Base-by-base conservation (phyloP, 2,797 vertebrate species). In the Acanthopagrus latus region DNA sequence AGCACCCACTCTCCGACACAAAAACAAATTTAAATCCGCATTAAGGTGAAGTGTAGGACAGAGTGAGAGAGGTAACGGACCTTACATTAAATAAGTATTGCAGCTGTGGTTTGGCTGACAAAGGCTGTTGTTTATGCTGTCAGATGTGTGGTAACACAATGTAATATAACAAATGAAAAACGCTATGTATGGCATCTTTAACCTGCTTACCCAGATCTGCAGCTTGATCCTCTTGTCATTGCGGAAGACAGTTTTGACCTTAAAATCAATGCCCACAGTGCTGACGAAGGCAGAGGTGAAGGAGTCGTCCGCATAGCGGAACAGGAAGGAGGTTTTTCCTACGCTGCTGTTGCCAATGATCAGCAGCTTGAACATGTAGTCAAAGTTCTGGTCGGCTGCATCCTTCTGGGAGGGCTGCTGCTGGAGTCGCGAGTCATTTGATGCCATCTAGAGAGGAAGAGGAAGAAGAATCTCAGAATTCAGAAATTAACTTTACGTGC, bases 321-420 rank as follows among this genome's bases (percentile, higher is more conserved):
- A 99, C 59, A 99, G 94, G 89, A 99, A 98, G 13, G 97, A 98
- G 0, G 98, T 99, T 90, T 99, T 99, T 5, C 98, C 98, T 64
- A 99, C 98, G 7, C 98, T 99, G 96, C 98, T 99, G 91, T 99
- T 99, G 80, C 98, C 97, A 0, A 99, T 99, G 93, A 99, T 99
- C 80, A 99, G 96, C 86, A 99, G 91, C 82, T 99, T 99, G 90
- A 99, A 99, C 97, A 99, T 99, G 92, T 98, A 98, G 95, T 99
- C 98, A 66, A 99, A 99, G 95, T 99, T 99, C 94, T 98, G 98
- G 88, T 99, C 98, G 0, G 96, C 97, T 0, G 96, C 96, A 3
- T 98, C 97, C 86, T 97, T 97, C 64, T 95, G 94, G n/a, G 94
- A 89, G 4, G 93, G 87, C 90, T 92, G 95, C 85, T 94, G 93